These are phyloP conservation scores for Drosophila limbata DNA, from an alignment of 2,888 invertebrate genomes.

Conservation along the genomic window DNA sequence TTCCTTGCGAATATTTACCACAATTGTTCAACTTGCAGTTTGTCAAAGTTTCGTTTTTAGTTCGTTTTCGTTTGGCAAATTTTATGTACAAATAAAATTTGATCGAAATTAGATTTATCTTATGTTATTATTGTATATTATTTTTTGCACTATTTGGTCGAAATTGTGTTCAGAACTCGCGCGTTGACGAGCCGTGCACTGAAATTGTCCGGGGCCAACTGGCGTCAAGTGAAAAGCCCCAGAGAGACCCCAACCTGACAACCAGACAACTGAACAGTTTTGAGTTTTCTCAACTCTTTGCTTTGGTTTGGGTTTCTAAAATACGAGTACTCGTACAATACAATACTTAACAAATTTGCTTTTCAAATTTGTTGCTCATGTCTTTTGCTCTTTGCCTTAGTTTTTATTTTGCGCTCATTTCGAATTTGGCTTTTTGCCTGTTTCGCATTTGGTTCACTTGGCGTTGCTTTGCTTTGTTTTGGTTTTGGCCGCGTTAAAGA, in stretches of 20 bases:
- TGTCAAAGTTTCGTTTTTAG: constrained; percentile 34
- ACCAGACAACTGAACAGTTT: constrained; percentile 46
- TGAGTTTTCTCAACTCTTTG: constrained; percentile 52
- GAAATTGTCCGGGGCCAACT: constrained; percentile 79
- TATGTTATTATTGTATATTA: not conserved
- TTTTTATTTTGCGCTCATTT: constrained; percentile 54
- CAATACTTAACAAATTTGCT: constrained; percentile 53
- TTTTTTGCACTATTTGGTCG: constrained; percentile 24
- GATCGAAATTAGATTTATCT: constrained; percentile 41
- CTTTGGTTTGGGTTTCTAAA: constrained; percentile 39
- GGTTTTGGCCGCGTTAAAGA: constrained; percentile 67
- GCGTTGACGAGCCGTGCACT: constrained; percentile 71
- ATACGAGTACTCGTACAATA: constrained; percentile 26
- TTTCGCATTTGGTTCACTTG: constrained; percentile 24
- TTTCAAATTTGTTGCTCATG: constrained; percentile 57
- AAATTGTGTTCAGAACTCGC: constrained; percentile 12
- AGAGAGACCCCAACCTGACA: constrained; percentile 47
- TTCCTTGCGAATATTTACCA: constrained; percentile 54
- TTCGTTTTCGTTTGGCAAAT: constrained; percentile 47
- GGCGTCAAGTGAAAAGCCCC: constrained; percentile 63
- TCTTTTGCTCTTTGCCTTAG: constrained; percentile 36
- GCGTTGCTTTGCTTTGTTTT: constrained; percentile 27
- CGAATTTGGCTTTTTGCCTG: constrained; percentile 44
- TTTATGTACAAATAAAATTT: constrained; percentile 56
- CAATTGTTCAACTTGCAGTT: constrained; percentile 28